Evolutionary conservation across 2,113 vertebrate genomes (phyloP).

Genomic region (Choloepus hoffmanni): DNA sequence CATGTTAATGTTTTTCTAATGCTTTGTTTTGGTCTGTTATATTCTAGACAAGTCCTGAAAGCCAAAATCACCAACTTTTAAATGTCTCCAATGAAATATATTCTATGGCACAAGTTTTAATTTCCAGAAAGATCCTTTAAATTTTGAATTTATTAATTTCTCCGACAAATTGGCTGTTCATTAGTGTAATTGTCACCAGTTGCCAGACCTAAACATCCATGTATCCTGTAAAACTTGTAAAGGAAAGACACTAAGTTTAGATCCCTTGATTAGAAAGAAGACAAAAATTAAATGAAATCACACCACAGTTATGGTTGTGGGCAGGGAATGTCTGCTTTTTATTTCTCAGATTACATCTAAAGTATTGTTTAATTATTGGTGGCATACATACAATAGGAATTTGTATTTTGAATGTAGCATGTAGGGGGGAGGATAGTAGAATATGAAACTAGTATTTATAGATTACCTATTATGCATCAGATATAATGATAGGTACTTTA

Average conservation of each 20-base stretch:
- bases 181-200: constrained; percentile 9
- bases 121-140: constrained; percentile 50
- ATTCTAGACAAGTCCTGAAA: constrained; percentile 23
- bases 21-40: neutral
- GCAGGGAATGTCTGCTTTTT: neutral
- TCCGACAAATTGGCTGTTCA: constrained; percentile 29
- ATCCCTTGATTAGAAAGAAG: constrained; percentile 37
- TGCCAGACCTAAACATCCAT: neutral
- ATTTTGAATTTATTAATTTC: constrained; percentile 24
- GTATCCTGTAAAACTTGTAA: constrained; percentile 22
- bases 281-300: neutral
- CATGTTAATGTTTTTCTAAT: constrained; percentile 34
- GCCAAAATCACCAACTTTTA: constrained; percentile 16
- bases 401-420: neutral
- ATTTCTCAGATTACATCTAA: neutral
- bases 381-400: neutral
- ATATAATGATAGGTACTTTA: neutral
- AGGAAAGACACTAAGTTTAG: constrained; percentile 14
- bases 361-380: neutral
- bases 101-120: neutral
- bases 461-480: constrained; percentile 7
- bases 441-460: constrained; percentile 27
- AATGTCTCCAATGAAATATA: constrained; percentile 14
- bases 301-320: neutral
- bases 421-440: neutral